Conservation (phyloP, 2,888 invertebrate genomes). For the Theretra japonica region DNA sequence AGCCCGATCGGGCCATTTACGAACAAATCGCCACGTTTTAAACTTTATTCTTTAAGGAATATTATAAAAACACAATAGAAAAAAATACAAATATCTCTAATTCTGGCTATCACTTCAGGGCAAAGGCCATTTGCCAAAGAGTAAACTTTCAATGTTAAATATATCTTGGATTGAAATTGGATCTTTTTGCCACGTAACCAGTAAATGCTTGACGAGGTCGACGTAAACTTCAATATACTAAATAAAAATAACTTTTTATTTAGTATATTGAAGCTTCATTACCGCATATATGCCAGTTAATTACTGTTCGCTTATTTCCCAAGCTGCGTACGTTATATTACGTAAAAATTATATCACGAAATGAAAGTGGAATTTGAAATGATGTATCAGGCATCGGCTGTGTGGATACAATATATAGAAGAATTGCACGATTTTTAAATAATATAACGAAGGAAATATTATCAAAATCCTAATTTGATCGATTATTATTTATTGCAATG, state of each 20-base stretch:
- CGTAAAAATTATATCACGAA: constrained; percentile 38
- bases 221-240: no score
- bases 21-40: no score
- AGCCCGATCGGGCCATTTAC: no score
- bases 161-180: no score
- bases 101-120: no score
- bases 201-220: neutral
- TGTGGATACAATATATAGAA: neutral
- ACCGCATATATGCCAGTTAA: constrained; percentile 33
- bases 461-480: neutral
- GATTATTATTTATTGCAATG: neutral
- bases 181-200: neutral
- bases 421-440: neutral
- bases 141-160: no score
- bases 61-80: no score
- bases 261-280: constrained; percentile 35
- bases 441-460: neutral
- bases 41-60: no score
- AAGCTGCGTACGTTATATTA: constrained; percentile 34
- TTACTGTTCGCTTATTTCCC: constrained; percentile 36
- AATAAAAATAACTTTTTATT: neutral
- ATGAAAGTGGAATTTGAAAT: constrained; percentile 32
- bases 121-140: no score
- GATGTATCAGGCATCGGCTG: constrained; percentile 12
- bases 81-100: no score